These are phyloP conservation scores for Capreolus pygargus DNA, from an alignment of 2,113 vertebrate species.

Conservation along the genomic window DNA sequence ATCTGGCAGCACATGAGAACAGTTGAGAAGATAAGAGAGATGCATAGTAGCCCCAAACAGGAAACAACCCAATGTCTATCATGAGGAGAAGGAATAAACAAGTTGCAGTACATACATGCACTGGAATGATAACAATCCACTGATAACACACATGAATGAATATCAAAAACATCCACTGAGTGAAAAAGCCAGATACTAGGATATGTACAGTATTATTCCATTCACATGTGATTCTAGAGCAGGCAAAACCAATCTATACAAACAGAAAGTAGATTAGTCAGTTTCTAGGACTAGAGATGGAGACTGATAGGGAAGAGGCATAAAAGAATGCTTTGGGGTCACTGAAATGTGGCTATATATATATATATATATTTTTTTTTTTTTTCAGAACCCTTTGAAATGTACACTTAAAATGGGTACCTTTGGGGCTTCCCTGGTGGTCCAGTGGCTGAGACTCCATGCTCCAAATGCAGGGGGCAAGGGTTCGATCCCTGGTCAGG, in stretches of 20 bases:
- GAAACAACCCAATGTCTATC: neutral
- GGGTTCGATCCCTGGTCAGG: neutral
- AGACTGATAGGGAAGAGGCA: neutral
- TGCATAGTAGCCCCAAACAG: neutral
- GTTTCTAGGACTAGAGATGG: neutral
- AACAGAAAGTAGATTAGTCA: neutral
- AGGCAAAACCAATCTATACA: neutral
- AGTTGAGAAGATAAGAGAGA: neutral
- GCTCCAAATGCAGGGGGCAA: neutral
- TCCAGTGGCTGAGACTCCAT: neutral
- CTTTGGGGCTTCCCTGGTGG: neutral
- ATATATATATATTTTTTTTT: neutral
- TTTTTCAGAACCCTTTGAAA: neutral
- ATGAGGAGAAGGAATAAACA: neutral
- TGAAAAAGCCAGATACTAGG: neutral
- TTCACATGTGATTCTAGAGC: neutral
- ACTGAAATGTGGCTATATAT: neutral
- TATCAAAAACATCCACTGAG: neutral
- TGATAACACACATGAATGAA: neutral
- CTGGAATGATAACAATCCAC: neutral
- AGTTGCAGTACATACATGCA: neutral
- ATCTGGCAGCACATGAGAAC: neutral
- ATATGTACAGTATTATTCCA: neutral
- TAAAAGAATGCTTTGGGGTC: neutral
- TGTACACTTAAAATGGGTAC: neutral